Conservation (phyloP, 2,113 vertebrate species). For the Zosterops pallidus region DNA sequence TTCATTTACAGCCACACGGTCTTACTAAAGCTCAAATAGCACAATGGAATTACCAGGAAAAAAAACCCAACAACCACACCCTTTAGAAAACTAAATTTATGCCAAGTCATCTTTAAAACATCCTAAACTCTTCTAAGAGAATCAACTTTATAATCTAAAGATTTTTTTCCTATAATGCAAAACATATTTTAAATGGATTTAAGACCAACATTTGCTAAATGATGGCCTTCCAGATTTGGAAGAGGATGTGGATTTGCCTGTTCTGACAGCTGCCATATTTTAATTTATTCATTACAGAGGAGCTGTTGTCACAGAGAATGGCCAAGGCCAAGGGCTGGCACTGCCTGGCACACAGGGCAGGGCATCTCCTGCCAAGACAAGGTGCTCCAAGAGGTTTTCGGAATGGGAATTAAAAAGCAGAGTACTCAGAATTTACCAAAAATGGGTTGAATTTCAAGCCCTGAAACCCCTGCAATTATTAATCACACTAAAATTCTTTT, state of each 20-base stretch:
- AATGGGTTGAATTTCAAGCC: neutral
- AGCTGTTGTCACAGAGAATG: neutral
- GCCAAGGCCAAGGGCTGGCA: neutral
- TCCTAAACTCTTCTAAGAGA: neutral
- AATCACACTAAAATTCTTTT: neutral
- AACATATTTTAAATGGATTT: neutral
- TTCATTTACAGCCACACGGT: neutral
- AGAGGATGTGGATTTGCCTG: neutral
- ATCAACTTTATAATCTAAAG: neutral
- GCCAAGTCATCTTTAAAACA: neutral
- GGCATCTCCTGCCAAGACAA: neutral
- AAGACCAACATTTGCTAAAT: neutral
- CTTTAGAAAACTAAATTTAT: neutral
- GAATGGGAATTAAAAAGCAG: neutral
- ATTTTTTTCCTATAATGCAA: neutral
- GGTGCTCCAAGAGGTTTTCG: neutral
- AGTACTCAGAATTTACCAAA: neutral
- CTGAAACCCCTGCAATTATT: neutral
- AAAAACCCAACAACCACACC: rapidly evolving
- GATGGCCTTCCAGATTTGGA: neutral
- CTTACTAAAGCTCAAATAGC: neutral
- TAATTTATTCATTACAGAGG: neutral
- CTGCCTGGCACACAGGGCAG: neutral
- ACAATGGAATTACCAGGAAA: neutral
- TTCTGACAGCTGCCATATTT: neutral